A percentile compares a stretch with the other conserved stretches of the same genome.
Evolutionary conservation across 2,113 vertebrate species (phyloP).

Genomic region (Elephas maximus): DNA sequence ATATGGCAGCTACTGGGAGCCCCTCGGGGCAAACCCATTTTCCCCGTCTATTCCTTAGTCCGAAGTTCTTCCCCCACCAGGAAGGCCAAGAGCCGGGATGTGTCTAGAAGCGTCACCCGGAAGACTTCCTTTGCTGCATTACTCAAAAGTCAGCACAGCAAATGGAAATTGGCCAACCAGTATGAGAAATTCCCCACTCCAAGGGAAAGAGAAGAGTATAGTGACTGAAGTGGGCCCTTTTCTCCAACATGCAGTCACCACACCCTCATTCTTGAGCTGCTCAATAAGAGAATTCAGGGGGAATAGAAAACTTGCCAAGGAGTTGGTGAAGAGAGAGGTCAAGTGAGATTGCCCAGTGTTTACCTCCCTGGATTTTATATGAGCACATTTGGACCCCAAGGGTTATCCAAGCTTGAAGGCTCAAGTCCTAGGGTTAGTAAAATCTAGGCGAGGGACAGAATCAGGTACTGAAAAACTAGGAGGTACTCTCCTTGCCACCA

Average conservation of each 20-base stretch:
- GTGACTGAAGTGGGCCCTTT: constrained; percentile 75
- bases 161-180: constrained; percentile 78
- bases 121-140: constrained; percentile 87
- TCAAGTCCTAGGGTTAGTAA: background rate
- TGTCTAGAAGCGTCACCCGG: constrained; percentile 77
- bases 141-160: constrained; percentile 84
- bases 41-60: constrained; percentile 83
- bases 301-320: background rate
- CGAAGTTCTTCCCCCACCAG: constrained; percentile 62
- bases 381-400: background rate
- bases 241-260: background rate
- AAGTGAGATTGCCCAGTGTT: background rate
- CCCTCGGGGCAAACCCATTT: constrained; percentile 88
- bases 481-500: background rate
- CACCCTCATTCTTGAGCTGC: background rate
- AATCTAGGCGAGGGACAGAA: background rate
- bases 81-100: constrained; percentile 75
- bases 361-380: background rate
- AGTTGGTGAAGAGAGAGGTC: background rate
- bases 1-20: constrained; percentile 93
- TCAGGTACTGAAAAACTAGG: background rate
- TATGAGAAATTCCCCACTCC: constrained; percentile 71
- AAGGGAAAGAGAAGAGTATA: constrained; percentile 80
- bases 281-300: background rate
- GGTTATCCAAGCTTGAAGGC: background rate